Base-by-base conservation (phyloP, 2,113 vertebrate species). In the Prinia subflava region DNA sequence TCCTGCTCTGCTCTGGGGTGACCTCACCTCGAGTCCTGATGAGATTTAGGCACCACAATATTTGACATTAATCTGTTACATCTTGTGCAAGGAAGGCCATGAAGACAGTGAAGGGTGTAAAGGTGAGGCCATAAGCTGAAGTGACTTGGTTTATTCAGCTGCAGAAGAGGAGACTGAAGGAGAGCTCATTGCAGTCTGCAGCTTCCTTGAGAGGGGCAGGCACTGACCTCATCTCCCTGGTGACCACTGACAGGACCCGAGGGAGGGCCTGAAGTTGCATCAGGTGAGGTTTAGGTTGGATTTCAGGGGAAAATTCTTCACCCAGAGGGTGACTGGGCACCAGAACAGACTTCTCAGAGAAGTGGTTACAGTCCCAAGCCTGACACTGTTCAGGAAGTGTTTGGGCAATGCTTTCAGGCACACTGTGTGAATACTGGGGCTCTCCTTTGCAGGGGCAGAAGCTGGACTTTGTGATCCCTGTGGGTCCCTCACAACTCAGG, bases 1-100 rank as follows among this genome's bases (percentile, higher is more conserved):
- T 37, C 27, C 42, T 0, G 0, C 31, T 35, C 25, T 77, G 65
- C 21, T 41, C 16, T 49, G 74, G 35, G 15, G 27, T 0, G 0
- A 31, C 22, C 31, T 50, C 21, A 9, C 12, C 33, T 50, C 1
- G 0, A 52, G 28, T 11, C 2, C 19, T 30, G 37, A 9, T 7
- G 24, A 67, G 25, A 9, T 57, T 15, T 37, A 37, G 44, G 12
- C 7, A 10, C 6, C 17, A 33, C 25, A 57, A 2, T 42, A 3
- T 6, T 57, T 33, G 7, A 33, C 23, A 65, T 28, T 5, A 15
- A 57, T 4, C 22, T 37, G 46, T 33, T 37, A 27, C 10, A 80
- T 6, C 33, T 14, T 11, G 19, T 28, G 27, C 27, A 65, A 59
- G 37, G 30, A 57, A 27, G 12, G 18, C 8, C 5, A 2, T 13